These are phyloP conservation scores for Craterocephalus amniculus DNA, from an alignment of 2,797 vertebrate genomes.

Conservation along the genomic window DNA sequence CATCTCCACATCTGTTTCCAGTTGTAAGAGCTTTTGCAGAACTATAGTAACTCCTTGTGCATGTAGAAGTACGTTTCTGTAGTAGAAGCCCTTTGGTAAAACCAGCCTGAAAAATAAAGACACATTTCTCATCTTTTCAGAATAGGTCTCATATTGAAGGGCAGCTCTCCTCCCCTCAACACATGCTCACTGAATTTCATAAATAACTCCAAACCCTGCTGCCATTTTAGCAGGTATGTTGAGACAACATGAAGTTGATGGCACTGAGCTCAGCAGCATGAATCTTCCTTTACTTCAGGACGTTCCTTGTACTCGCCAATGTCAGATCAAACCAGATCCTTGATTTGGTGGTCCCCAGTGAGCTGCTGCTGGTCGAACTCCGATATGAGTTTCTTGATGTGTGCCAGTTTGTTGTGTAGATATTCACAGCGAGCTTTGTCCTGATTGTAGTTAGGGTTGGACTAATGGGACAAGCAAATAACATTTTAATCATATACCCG, in stretches of 20 bases:
- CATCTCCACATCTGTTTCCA: conserved; percentile 9
- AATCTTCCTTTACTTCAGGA: conserved; percentile 8
- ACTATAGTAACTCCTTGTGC: neutral
- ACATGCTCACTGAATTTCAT: conserved; percentile 3
- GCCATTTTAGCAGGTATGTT: conserved; percentile 18
- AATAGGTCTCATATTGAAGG: neutral
- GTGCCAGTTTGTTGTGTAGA: conserved; percentile 95
- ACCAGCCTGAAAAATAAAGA: conserved; percentile 4
- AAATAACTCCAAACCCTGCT: conserved; percentile 9
- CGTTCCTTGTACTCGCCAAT: neutral
- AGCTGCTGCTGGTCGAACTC: conserved; percentile 91
- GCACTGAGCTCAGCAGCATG: conserved; percentile 31
- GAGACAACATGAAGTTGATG: conserved; percentile 4
- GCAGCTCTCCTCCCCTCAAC: neutral
- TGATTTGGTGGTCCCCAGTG: conserved; percentile 43
- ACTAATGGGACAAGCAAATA: conserved; percentile 71
- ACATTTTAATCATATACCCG: neutral
- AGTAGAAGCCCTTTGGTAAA: conserved; percentile 10
- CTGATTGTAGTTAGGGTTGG: conserved; percentile 91
- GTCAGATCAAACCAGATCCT: conserved; percentile 6
- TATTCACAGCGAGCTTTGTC: conserved; percentile 94
- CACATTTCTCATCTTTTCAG: neutral
- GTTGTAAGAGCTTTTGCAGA: conserved; percentile 18
- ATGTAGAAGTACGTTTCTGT: conserved; percentile 13
- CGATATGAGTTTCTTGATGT: conserved; percentile 94